A percentile compares a stretch with the other conserved stretches of the same genome.
These are phyloP conservation scores for Bugulina stolonifera DNA, from an alignment of 2,888 invertebrate genomes.

Conservation along the genomic window DNA sequence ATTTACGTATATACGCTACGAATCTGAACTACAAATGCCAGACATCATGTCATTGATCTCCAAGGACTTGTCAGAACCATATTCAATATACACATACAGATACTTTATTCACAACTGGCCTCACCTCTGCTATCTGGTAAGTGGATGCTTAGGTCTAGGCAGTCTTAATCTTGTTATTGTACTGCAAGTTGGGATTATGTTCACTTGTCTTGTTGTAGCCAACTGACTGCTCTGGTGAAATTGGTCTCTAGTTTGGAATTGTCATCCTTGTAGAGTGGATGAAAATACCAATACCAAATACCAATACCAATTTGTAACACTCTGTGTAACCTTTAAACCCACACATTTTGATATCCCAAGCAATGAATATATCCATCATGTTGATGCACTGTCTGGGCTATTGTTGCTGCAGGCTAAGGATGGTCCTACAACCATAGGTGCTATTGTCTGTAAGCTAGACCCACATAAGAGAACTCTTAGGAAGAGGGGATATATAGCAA, in stretches of 20 bases:
- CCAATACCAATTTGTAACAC: too few species aligned
- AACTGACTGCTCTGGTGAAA: too few species aligned
- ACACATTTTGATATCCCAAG: too few species aligned
- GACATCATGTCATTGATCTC: constrained; percentile 98
- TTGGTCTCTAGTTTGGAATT: too few species aligned
- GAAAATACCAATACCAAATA: too few species aligned
- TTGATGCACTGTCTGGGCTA: neutral
- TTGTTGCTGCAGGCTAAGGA: neutral
- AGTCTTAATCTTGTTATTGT: too few species aligned
- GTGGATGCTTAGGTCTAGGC: too few species aligned
- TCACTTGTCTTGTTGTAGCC: too few species aligned
- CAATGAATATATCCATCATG: too few species aligned
- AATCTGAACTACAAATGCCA: constrained; percentile 95
- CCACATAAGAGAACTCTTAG: constrained; percentile 67
- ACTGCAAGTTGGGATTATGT: too few species aligned
- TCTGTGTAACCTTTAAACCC: too few species aligned
- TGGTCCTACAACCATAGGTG: constrained; percentile 64
- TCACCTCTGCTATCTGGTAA: constrained; percentile 91
- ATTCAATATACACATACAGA: constrained; percentile 99
- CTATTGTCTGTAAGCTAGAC: constrained; percentile 97
- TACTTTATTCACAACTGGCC: constrained; percentile 99
- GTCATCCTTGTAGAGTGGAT: too few species aligned
- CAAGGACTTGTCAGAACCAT: constrained; percentile 97
- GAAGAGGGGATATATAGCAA: constrained; percentile 90
- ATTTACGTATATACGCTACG: constrained; percentile 61